phyloP scores from a whole-genome alignment of 2,888 invertebrate species.

The Girardia tigrina region DNA sequence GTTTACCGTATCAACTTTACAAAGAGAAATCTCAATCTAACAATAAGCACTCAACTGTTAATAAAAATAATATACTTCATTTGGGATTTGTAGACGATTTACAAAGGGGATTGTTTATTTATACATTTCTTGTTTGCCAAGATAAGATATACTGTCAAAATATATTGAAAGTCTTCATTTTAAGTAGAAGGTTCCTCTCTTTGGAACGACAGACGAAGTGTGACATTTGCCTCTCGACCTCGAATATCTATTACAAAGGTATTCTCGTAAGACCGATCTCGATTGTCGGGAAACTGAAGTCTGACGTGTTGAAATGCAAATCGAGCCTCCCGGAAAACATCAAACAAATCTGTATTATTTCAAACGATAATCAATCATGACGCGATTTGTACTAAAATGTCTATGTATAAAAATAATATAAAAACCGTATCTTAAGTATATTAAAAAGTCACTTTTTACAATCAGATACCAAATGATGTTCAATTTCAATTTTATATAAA shows the following conservation, averaged over 20 bases:
- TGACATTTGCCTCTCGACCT: background rate
- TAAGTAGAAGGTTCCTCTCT: background rate
- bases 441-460: no score
- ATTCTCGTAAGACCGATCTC: background rate
- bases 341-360: background rate
- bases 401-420: no score
- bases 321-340: background rate
- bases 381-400: no score
- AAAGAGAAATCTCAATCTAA: background rate
- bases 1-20: background rate
- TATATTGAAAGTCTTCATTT: background rate
- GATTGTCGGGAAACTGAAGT: background rate
- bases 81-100: background rate
- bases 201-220: background rate
- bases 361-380: background rate
- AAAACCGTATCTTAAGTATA: no score
- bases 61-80: background rate
- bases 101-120: background rate
- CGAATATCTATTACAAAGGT: background rate
- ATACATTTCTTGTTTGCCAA: slow-evolving; percentile 9
- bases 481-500: no score
- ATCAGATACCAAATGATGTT: no score
- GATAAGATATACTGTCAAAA: slow-evolving; percentile 11
- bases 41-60: background rate
- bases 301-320: background rate